Base-by-base conservation (phyloP, 1,140 invertebrate genomes). In the Aricia agestis region DNA sequence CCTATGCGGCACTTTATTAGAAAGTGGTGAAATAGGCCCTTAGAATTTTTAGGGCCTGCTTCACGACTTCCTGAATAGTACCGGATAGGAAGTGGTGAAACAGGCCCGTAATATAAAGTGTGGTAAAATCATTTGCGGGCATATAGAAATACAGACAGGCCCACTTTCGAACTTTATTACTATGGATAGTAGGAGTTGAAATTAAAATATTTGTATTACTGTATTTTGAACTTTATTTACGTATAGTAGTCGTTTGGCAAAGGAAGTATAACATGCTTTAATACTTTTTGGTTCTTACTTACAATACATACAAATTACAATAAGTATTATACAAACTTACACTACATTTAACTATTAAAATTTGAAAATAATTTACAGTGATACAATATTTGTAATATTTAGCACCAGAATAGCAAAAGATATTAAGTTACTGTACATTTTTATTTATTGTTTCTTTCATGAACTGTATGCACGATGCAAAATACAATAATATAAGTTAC, bases 321-420 rank as follows among this genome's bases (percentile, higher is more conserved):
- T 36, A n/a, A n/a, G n/a, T n/a, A 36, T 36, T 25, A 63, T 19
- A 63, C 19, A 63, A 18, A 63, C 59, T 19, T 63, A 18, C 18
- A 63, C 1, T 25, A 25, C 9, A 19, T 18, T 63, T 63, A 63
- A 10, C 59, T 63, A 63, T 63, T 63, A 63, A 25, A 63, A 17
- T 63, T 63, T 63, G 59, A 63, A 63, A 63, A 63, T 63, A 63
- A 19, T 63, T 67, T 66, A 73, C 25, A 59, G 69, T 42, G 67
- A 74, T 68, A 74, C 67, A 61, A 68, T 68, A 74, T 68, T 75
- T 68, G 68, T 52, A 52, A 45, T 76, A 66, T 74, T 72, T 75
- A 76, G 76, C 76, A 79, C 77, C 76, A 76, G 78, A 79, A 76
- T 73, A 77, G 73, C 73, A 81, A 32, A 72, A 69, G 72, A 71